Evolutionary conservation across 2,888 invertebrate species (phyloP), one percentile per base, ranked within the genome.

Genomic region (Heteropelma amictum): DNA sequence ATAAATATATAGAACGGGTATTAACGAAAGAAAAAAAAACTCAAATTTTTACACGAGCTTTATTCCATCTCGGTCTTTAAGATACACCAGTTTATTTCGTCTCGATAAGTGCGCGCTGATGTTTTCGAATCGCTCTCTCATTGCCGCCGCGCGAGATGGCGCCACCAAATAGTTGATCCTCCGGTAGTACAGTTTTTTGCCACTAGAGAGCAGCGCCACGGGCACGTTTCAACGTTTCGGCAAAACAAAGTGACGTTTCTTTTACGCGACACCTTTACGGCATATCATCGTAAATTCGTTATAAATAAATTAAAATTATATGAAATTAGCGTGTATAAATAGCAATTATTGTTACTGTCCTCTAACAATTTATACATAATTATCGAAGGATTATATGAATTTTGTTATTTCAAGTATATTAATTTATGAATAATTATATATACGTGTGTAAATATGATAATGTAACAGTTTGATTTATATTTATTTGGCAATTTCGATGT

Each of bases 1-100:
- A 60, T 28, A 51, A 28, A 63, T 56, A 58, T 58, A 51, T 33
- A 72, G 33, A 72, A 49, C 58, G 58, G 64, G 71, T 58, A 53
- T 51, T 26, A 63, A 71, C 56, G 71, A 71, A 38, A 40, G 14
- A 38, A 71, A 30, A 8, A 49, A 64, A 60, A 54, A 38, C 7
- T 42, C 23, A 12, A 30, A 68, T 73, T 68, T 68, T 53, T 58
- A 51, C 64, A 38, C 40, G 51, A 64, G 58, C 56, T 69, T 58
- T 38, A 58, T 51, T 69, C 51, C 26, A 21, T 58, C 54, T 53
- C 47, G 30, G 49, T 64, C 26, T 30, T 64, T 38, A 64, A 26
- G 35, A 64, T 53, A 51, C 51, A 58, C 42, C 51, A 33, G 17
- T n/a, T 40, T 56, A n/a, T n/a, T 23, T 56, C 1, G 3, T 54